Evolutionary conservation across 1,140 invertebrate species (phyloP).

Genomic region (Drosophila paulistorum): DNA sequence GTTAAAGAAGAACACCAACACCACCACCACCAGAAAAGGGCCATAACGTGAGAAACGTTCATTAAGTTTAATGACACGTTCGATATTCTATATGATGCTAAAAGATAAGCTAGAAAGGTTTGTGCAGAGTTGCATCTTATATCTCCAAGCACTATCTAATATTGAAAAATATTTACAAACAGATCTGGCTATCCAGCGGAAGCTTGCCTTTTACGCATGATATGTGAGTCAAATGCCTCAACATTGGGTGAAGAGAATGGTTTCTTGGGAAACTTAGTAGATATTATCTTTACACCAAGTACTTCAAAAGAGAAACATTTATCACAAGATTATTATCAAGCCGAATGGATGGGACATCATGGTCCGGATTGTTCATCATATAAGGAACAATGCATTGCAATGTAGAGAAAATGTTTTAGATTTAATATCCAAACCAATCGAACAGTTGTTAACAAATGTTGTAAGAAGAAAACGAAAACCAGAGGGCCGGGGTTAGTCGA

Average conservation of each 20-base stretch:
- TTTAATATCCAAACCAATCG: slow-evolving; percentile 67
- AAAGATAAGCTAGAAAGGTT: slow-evolving; percentile 69
- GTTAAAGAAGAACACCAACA: background rate
- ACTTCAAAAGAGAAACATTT: slow-evolving; percentile 84
- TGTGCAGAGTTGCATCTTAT: background rate
- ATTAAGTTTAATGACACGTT: slow-evolving; percentile 55
- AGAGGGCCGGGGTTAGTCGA: no score
- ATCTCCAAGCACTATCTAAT: no score
- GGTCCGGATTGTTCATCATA: slow-evolving; percentile 78
- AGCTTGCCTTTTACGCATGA: slow-evolving; percentile 66
- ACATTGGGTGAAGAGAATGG: slow-evolving; percentile 70
- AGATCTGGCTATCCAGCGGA: slow-evolving; percentile 66
- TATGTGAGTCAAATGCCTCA: slow-evolving; percentile 74
- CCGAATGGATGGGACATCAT: slow-evolving; percentile 83
- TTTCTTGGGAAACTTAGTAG: slow-evolving; percentile 69
- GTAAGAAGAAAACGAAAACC: slow-evolving; percentile 45
- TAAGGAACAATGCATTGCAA: slow-evolving; percentile 41
- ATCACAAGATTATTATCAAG: slow-evolving; percentile 84
- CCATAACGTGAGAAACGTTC: slow-evolving; percentile 37
- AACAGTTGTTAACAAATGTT: slow-evolving; percentile 45
- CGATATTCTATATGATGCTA: slow-evolving; percentile 64
- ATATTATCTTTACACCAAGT: slow-evolving; percentile 83
- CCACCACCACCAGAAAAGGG: background rate
- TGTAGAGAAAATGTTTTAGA: slow-evolving; percentile 74
- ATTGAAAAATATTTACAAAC: no score